A percentile compares a stretch with the other conserved stretches of the same genome.
Conservation (phyloP, 2,797 vertebrate genomes). For the Gobionotothen gibberifrons region DNA sequence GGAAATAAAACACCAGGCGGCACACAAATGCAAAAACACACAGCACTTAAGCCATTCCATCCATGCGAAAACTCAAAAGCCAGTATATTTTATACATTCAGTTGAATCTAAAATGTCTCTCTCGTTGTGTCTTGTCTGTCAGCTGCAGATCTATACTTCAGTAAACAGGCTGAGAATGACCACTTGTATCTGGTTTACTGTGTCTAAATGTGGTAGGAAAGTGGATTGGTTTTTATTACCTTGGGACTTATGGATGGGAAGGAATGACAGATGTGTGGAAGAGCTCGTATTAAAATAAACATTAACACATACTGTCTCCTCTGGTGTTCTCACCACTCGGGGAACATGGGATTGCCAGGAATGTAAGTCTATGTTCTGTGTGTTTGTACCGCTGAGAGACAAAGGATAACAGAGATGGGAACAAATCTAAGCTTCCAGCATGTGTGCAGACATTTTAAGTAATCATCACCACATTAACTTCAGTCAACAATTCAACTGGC, state of each 20-base stretch:
- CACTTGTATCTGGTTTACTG: neutral
- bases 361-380: conserved; percentile 6
- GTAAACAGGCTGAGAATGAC: conserved; percentile 19
- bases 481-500: conserved; percentile 36
- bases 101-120: neutral
- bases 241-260: neutral
- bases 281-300: neutral
- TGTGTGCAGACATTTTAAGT: conserved; percentile 42
- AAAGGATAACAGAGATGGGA: conserved; percentile 16
- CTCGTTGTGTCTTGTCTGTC: neutral
- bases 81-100: conserved; percentile 11
- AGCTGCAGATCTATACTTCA: conserved; percentile 27
- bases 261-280: neutral
- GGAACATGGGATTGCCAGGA: conserved; percentile 31
- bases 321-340: conserved; percentile 7
- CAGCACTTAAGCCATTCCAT: conserved; percentile 6
- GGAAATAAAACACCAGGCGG: conserved; percentile 67
- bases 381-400: conserved; percentile 12
- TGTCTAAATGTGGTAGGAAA: neutral
- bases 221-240: neutral
- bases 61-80: conserved; percentile 13
- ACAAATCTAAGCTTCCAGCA: conserved; percentile 25
- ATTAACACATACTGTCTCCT: conserved; percentile 6
- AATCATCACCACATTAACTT: conserved; percentile 24
- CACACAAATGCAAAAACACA: conserved; percentile 13